A percentile compares a stretch with the other conserved stretches of the same genome.
Evolutionary conservation across 1,140 invertebrate species (phyloP).

Genomic region (Eupristina koningsbergeri): DNA sequence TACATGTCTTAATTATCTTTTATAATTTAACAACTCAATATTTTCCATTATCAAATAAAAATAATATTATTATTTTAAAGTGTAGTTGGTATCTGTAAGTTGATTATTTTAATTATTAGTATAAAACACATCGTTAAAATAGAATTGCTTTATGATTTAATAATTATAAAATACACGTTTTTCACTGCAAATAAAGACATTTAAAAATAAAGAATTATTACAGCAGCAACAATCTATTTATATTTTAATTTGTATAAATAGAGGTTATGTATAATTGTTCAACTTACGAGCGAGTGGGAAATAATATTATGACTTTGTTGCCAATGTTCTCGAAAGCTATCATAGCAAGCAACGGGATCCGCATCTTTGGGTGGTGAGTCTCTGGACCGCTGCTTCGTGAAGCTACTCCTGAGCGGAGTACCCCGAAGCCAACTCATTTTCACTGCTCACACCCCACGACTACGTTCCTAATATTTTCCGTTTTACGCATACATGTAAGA

Average conservation of each 20-base stretch:
- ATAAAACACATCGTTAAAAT: background rate
- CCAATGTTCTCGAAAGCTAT: slow-evolving; percentile 96
- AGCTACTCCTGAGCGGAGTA: slow-evolving; percentile 76
- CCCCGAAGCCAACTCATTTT: slow-evolving; percentile 80
- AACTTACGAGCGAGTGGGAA: slow-evolving; percentile 76
- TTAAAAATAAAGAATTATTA: too few species aligned
- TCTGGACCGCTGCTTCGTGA: slow-evolving; percentile 70
- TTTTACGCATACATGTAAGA: background rate
- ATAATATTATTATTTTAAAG: background rate
- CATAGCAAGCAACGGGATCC: slow-evolving; percentile 88
- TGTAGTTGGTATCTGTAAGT: too few species aligned
- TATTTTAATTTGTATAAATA: background rate
- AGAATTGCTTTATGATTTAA: too few species aligned
- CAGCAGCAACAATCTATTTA: background rate
- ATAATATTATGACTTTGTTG: slow-evolving; percentile 91
- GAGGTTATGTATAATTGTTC: slow-evolving; percentile 27
- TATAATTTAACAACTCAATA: background rate
- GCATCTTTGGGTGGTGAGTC: slow-evolving; percentile 74
- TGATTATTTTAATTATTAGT: background rate
- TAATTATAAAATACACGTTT: too few species aligned
- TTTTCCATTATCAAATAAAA: background rate
- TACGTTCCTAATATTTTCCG: background rate
- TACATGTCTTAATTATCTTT: too few species aligned
- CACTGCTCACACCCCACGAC: background rate
- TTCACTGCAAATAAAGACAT: too few species aligned